These are phyloP conservation scores for Ectropis grisescens DNA, from an alignment of 1,140 invertebrate species.

Conservation along the genomic window DNA sequence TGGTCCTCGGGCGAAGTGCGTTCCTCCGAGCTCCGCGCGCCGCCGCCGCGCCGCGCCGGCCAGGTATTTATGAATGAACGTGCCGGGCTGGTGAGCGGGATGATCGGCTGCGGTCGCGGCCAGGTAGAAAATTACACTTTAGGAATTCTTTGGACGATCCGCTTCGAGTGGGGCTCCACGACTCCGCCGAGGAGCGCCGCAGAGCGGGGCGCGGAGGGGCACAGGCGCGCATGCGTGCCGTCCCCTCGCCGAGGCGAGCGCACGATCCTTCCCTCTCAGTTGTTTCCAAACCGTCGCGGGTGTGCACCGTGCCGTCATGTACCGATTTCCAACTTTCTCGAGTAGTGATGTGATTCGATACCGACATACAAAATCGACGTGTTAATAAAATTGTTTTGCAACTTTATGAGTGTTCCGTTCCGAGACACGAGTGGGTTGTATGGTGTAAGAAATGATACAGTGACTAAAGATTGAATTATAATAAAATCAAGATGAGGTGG, in stretches of 20 bases:
- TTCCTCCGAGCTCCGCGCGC: too few relatives aligned
- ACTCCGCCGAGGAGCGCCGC: conserved; percentile 51
- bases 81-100: conserved; percentile 42
- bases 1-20: too few relatives aligned
- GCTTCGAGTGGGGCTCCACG: conserved; percentile 40
- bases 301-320: conserved; percentile 46
- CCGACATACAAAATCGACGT: conserved; percentile 25
- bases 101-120: conserved; percentile 45
- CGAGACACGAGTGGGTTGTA: conserved; percentile 12
- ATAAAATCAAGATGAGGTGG: conserved; percentile 56
- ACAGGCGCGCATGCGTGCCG: conserved; percentile 47
- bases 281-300: conserved; percentile 39
- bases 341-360: conserved; percentile 66
- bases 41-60: too few relatives aligned
- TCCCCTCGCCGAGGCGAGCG: conserved; percentile 32
- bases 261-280: conserved; percentile 57
- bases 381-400: conserved; percentile 18
- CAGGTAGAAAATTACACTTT: conserved; percentile 68
- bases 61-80: conserved; percentile 68
- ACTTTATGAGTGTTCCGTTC: conserved; percentile 14
- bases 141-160: conserved; percentile 61
- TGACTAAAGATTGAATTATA: conserved; percentile 25
- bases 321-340: conserved; percentile 57
- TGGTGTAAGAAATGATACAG: conserved; percentile 24
- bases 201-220: conserved; percentile 50